Evolutionary conservation across 2,113 vertebrate genomes (phyloP).

Genomic region (Scatophagus argus): DNA sequence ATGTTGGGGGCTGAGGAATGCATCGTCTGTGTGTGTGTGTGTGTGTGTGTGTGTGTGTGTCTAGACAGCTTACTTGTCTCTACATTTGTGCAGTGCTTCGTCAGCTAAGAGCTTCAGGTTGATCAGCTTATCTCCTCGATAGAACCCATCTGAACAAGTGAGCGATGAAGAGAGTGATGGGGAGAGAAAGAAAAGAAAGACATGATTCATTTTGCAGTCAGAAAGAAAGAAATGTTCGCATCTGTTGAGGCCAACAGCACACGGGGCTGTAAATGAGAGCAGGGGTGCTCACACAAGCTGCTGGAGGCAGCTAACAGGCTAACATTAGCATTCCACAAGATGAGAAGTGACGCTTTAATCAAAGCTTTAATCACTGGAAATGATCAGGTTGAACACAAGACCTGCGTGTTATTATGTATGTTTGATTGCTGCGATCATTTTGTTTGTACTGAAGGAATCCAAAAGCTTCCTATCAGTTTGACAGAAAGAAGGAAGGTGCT

Average conservation of each 20-base stretch:
- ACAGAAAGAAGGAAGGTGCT: no score
- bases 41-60: slow-evolving; percentile 8
- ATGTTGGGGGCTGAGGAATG: no score
- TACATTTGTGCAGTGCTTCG: slow-evolving; percentile 92
- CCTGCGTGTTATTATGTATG: no score
- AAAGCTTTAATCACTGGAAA: no score
- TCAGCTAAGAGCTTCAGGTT: slow-evolving; percentile 94
- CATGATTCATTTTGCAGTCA: background rate
- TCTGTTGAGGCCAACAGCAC: background rate
- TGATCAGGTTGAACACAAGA: no score
- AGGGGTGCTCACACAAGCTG: background rate
- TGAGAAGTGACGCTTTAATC: no score
- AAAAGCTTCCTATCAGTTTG: no score
- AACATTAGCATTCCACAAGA: no score
- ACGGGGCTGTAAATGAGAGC: background rate
- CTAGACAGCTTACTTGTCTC: slow-evolving; percentile 87
- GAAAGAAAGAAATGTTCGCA: background rate
- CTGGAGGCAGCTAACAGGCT: background rate
- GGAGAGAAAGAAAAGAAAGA: background rate
- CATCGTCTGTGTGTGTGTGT: slow-evolving; percentile 22
- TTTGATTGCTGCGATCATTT: no score
- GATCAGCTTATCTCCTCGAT: slow-evolving; percentile 96
- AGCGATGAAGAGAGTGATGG: background rate
- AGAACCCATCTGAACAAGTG: slow-evolving; percentile 91
- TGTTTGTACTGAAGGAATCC: no score